These are phyloP conservation scores for Spinibarbus caldwelli DNA, from an alignment of 2,797 vertebrate genomes.

Conservation along the genomic window DNA sequence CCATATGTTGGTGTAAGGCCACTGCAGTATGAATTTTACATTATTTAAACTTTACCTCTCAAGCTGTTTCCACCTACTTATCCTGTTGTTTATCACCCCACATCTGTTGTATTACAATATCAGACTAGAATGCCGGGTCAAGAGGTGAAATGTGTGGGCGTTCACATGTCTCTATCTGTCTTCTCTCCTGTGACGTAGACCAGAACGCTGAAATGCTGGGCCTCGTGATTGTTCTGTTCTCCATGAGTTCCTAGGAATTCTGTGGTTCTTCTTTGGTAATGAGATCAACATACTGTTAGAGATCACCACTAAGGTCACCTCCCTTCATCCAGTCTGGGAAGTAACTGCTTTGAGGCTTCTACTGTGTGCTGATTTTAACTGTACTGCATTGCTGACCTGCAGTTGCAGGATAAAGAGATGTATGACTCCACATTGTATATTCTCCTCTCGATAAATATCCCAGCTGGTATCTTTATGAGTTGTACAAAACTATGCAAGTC, in stretches of 20 bases:
- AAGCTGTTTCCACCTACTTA: slow-evolving; percentile 38
- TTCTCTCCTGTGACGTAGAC: background rate
- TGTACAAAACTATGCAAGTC: background rate
- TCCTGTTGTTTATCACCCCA: slow-evolving; percentile 4
- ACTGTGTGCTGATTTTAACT: background rate
- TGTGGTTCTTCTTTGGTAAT: slow-evolving; percentile 16
- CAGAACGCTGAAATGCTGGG: background rate
- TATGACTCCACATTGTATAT: background rate
- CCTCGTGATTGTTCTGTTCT: background rate
- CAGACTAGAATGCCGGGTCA: slow-evolving; percentile 23
- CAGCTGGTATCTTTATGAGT: background rate
- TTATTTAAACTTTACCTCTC: slow-evolving; percentile 23
- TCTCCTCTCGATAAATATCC: background rate
- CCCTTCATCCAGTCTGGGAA: background rate
- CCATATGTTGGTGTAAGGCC: slow-evolving; percentile 1
- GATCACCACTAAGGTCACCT: background rate
- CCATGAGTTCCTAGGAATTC: background rate
- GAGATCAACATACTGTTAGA: background rate
- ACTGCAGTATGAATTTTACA: slow-evolving; percentile 15
- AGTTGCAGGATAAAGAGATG: background rate
- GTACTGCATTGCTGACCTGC: background rate
- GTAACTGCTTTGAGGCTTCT: background rate
- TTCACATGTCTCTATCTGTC: slow-evolving; percentile 27
- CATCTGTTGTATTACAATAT: slow-evolving; percentile 26
- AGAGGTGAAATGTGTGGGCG: slow-evolving; percentile 31